Evolutionary conservation across 2,888 invertebrate genomes (phyloP), one percentile per base, ranked within the genome.

Genomic region (Lagria hirta): DNA sequence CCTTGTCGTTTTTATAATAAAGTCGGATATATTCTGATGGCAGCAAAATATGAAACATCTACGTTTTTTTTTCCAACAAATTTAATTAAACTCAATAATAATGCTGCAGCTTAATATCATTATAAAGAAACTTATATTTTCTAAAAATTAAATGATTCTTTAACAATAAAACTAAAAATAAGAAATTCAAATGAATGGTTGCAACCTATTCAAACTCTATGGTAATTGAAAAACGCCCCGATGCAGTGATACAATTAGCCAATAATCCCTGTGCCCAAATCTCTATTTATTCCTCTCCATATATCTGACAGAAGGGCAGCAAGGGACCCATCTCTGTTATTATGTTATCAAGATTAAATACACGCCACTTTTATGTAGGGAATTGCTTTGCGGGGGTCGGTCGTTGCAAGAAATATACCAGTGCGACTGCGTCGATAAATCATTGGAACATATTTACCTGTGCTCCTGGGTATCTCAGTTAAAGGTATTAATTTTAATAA

Each of bases 311-410:
- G 62, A 66, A 60, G 61, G 61, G 61, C 61, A 60, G 57, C 64
- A 53, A 57, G 65, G 66, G 66, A 64, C 57, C 62, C 55, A 66
- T 65, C 62, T 59, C 60, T 55, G 61, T 62, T 64, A 61, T 62
- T 62, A 65, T 60, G 66, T 63, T 64, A 64, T 65, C 64, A 62
- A 60, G 64, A 62, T 61, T 65, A 62, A 62, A 66, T 60, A 60
- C 60, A 57, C 49, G 48, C 46, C 48, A 54, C 55, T 55, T 58
- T 58, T 58, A 55, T 49, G 55, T 34, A 43, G 43, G 48, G 46
- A 49, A 51, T 51, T 51, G 44, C 48, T 48, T 48, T 30, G 44
- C 40, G 36, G 45, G 45, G 35, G 38, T 30, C 27, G 27, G 27
- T 18, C n/a, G n/a, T n/a, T 21, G 30, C 34, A 23, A 45, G 21